A percentile compares a stretch with the other conserved stretches of the same genome.
Evolutionary conservation across 2,888 invertebrate genomes (phyloP).

Genomic region (Noctua comes): DNA sequence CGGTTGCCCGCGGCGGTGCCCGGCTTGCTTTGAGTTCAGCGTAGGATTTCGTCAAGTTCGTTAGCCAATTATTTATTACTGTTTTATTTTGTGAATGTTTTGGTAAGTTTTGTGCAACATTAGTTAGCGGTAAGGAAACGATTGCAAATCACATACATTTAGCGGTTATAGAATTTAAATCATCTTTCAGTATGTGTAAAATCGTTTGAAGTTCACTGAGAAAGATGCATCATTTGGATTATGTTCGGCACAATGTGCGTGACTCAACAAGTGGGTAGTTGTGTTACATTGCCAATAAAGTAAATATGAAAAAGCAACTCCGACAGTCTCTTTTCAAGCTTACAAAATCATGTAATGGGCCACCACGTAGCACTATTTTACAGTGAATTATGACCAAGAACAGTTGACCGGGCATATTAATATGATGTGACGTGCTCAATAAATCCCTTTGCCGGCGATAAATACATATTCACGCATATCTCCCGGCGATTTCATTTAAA

Average conservation of each 20-base stretch:
- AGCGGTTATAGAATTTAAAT: not conserved
- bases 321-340: not conserved
- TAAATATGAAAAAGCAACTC: not conserved
- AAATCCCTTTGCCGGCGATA: slow-evolving; percentile 24
- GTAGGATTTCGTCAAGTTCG: slow-evolving; percentile 29
- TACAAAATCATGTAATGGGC: not conserved
- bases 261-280: not conserved
- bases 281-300: not conserved
- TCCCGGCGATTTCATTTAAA: slow-evolving; percentile 24
- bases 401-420: slow-evolving; percentile 22
- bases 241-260: not conserved
- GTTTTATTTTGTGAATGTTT: not conserved
- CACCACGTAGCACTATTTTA: not conserved
- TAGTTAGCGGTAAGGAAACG: not conserved
- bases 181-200: not conserved
- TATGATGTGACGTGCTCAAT: slow-evolving; percentile 27
- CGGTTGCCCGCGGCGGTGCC: slow-evolving; percentile 12
- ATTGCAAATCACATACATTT: not conserved
- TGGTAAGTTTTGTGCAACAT: not conserved
- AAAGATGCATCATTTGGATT: not conserved
- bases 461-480: slow-evolving; percentile 30
- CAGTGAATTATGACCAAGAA: slow-evolving; percentile 21
- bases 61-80: slow-evolving; percentile 17
- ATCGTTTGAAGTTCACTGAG: not conserved
- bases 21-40: slow-evolving; percentile 6